Evolutionary conservation across 2,888 invertebrate species (phyloP).

Genomic region (Eurois occulta): DNA sequence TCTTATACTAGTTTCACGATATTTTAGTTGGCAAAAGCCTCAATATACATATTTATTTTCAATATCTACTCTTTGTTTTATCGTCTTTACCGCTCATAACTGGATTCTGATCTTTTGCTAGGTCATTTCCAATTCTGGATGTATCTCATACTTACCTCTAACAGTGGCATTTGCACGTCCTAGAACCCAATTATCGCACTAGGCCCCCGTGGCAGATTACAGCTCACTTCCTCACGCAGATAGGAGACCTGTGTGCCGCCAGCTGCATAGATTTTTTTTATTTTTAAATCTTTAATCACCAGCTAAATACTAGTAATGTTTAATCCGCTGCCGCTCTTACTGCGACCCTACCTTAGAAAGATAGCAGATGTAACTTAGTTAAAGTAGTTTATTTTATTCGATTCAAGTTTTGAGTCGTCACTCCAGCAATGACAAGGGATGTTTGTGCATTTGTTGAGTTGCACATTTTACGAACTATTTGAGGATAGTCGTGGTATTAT

Average conservation of each 20-base stretch:
- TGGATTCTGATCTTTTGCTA: not conserved
- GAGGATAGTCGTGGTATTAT: conserved; percentile 40
- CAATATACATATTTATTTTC: not conserved
- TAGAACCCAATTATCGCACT: too few relatives aligned
- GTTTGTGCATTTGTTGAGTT: conserved; percentile 38
- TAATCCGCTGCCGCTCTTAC: conserved; percentile 22
- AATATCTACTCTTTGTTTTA: not conserved
- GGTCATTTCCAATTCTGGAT: not conserved
- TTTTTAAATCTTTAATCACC: too few relatives aligned
- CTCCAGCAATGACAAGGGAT: conserved; percentile 21
- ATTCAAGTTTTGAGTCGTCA: conserved; percentile 46
- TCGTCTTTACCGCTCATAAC: not conserved
- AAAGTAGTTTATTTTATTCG: conserved; percentile 60
- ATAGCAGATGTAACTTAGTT: conserved; percentile 49
- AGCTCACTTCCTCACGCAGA: not conserved
- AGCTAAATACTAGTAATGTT: not conserved
- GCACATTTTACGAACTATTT: conserved; percentile 38
- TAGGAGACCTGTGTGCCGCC: not conserved
- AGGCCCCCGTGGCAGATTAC: not conserved
- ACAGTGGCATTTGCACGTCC: not conserved
- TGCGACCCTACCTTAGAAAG: conserved; percentile 18
- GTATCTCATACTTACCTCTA: not conserved
- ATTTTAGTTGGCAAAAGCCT: not conserved
- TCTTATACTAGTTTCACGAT: not conserved
- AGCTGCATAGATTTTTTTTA: too few relatives aligned